Evolutionary conservation across 2,888 invertebrate species (phyloP).

Genomic region (Epinotia brunnichana): DNA sequence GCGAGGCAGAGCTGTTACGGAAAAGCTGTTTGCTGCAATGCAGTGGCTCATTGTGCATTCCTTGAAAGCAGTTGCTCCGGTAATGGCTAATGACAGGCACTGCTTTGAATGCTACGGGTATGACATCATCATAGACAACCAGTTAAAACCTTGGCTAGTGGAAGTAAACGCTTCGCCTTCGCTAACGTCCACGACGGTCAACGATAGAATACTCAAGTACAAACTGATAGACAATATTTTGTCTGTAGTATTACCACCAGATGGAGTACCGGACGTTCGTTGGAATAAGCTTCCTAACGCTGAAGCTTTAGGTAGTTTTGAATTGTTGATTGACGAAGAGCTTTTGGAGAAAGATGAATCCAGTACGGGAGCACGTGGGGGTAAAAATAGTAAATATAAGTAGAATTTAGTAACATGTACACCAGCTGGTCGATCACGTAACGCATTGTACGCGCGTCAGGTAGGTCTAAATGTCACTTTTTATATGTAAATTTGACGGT

Average conservation of each 20-base stretch:
- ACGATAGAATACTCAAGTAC: conserved; percentile 96
- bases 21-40: conserved; percentile 94
- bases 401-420: conserved; percentile 28
- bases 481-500: too few relatives aligned
- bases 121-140: conserved; percentile 97
- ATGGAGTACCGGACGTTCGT: conserved; percentile 93
- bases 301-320: conserved; percentile 92
- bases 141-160: conserved; percentile 96
- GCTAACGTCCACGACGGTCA: conserved; percentile 95
- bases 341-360: conserved; percentile 86
- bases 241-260: conserved; percentile 94
- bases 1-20: conserved; percentile 93
- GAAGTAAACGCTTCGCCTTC: conserved; percentile 99
- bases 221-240: conserved; percentile 96
- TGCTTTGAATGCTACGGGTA: conserved; percentile 98
- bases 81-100: conserved; percentile 96
- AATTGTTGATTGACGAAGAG: conserved; percentile 93
- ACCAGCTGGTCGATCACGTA: too few relatives aligned
- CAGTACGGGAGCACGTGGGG: conserved; percentile 52
- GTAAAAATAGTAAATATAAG: conserved; percentile 58
- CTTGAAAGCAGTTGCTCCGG: conserved; percentile 94
- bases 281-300: conserved; percentile 92
- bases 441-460: too few relatives aligned
- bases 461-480: too few relatives aligned
- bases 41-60: conserved; percentile 96